These are phyloP conservation scores for Pristionchus entomophagus DNA, from an alignment of 2,888 invertebrate genomes.

Conservation along the genomic window DNA sequence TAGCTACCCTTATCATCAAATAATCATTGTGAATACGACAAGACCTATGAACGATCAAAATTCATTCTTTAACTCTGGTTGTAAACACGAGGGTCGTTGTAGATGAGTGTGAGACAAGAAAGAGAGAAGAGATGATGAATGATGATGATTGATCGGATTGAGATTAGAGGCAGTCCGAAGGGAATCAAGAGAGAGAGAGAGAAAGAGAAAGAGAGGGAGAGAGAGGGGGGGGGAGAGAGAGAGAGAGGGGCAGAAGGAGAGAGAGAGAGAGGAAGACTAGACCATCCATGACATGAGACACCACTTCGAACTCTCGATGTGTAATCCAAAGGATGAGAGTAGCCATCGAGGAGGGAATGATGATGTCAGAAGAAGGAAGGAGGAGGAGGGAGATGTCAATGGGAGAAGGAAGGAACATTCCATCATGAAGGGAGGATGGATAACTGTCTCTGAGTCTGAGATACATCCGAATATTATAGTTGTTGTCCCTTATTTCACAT, in stretches of 20 bases:
- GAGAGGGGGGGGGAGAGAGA: no score
- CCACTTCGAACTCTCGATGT: not conserved
- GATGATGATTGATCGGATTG: slow-evolving; percentile 26
- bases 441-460: not conserved
- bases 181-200: slow-evolving; percentile 27
- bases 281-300: slow-evolving; percentile 5
- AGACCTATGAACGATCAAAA: not conserved
- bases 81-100: slow-evolving; percentile 27
- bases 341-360: not conserved
- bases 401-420: not conserved
- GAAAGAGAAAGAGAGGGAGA: slow-evolving; percentile 28
- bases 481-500: slow-evolving; percentile 14
- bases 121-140: slow-evolving; percentile 20
- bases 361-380: not conserved
- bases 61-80: not conserved
- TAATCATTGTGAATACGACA: not conserved
- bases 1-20: not conserved
- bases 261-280: slow-evolving; percentile 30
- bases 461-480: not conserved
- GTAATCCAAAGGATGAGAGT: slow-evolving; percentile 1
- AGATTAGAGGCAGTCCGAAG: not conserved
- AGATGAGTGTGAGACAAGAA: slow-evolving; percentile 42
- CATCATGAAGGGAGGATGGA: not conserved
- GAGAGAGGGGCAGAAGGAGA: no score
- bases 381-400: not conserved